Conservation (phyloP, 2,888 invertebrate genomes). For the Eustalomyia histrio region DNA sequence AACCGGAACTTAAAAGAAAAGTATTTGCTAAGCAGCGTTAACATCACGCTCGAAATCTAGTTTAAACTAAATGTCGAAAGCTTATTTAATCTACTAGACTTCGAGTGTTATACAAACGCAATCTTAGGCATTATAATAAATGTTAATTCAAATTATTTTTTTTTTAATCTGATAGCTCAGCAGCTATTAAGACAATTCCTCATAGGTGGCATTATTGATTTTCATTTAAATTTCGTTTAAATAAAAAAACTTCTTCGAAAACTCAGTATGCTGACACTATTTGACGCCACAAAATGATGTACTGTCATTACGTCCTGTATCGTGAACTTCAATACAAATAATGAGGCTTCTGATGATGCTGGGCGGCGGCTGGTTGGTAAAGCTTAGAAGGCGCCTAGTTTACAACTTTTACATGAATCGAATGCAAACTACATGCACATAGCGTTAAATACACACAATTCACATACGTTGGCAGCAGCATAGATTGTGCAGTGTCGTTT, state of each 20-base stretch:
- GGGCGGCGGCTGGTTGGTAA: constrained; percentile 40
- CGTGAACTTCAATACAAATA: constrained; percentile 52
- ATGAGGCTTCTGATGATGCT: constrained; percentile 41
- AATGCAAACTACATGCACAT: constrained; percentile 53
- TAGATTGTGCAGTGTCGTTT: constrained; percentile 55
- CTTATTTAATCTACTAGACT: no score
- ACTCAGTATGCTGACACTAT: constrained; percentile 36
- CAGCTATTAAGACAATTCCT: no score
- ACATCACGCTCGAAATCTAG: no score
- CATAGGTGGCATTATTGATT: constrained; percentile 1
- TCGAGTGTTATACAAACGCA: no score
- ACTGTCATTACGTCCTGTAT: constrained; percentile 42
- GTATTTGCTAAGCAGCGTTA: no score
- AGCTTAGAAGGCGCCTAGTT: constrained; percentile 58
- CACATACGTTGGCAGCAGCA: not conserved
- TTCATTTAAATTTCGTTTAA: not conserved
- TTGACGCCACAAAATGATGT: constrained; percentile 57
- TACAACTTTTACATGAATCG: constrained; percentile 54
- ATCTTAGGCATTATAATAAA: no score
- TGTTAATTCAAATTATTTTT: no score
- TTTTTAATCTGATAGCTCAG: no score
- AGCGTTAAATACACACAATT: constrained; percentile 59
- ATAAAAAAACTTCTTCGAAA: not conserved
- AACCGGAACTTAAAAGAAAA: no score
- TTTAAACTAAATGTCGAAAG: no score